Base-by-base conservation (phyloP, 2,888 invertebrate genomes). In the Cephonodes hylas region DNA sequence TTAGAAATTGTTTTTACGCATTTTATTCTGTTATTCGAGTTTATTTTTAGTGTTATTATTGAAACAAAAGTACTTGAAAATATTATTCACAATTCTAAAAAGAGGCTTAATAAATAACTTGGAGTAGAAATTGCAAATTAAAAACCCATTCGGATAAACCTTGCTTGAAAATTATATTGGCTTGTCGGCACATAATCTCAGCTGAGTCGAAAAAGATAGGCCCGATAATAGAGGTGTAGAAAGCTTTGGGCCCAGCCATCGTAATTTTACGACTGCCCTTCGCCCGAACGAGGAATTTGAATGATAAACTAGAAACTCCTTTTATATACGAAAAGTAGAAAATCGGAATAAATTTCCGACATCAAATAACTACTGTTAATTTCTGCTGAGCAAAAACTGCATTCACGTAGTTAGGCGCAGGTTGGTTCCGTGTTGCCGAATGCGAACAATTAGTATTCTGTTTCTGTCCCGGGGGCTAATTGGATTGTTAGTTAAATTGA, bases 401-500 rank as follows among this genome's bases (percentile, higher is more conserved):
- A 42, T 38, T 23, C 25, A 38, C 69, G 64, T 63, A 63, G 31
- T 27, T 10, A 27, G 48, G 25, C 15, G 48, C 23, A 5, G 23
- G 18, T 23, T 18, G 18, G 69, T 60, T 64, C 70, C 68, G 65
- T 68, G 72, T 76, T 76, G 70, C 70, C 62, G 63, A 64, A 67
- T 62, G 63, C 60, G 60, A 67, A 72, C 79, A 81, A 84, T 85
- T 81, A 84, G 82, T 79, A 81, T 81, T 84, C 82, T 70, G 81
- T 81, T 80, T 77, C 81, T 75, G 71, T 67, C 68, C 69, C 63
- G 65, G 53, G 42, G 72, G 68, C 67, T 83, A 83, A 86, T 86
- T 85, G 84, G 81, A 82, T 83, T 84, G 81, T 79, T 82, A 79
- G 78, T 76, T 70, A 77, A 83, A 80, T 79, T 79, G 81, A 81